Conservation (phyloP, 1,140 invertebrate species). For the Anoplophora glabripennis region DNA sequence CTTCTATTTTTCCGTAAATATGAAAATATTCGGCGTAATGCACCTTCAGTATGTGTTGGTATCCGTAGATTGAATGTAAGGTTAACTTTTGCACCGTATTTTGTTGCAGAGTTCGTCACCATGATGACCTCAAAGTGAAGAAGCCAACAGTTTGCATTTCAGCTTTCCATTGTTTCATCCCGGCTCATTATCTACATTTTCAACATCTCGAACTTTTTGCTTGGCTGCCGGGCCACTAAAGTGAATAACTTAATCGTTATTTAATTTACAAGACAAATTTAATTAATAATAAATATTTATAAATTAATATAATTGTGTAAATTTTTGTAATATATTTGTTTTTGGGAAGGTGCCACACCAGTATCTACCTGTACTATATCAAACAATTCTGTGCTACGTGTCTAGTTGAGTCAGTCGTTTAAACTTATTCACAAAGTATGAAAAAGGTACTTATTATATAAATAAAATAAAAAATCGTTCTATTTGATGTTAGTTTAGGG, state of each 20-base stretch:
- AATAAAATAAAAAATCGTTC: slow-evolving; percentile 24
- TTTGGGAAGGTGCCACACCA: too few species aligned
- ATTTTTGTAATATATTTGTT: slow-evolving; percentile 50
- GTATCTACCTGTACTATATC: slow-evolving; percentile 29
- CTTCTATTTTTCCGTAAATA: too few species aligned
- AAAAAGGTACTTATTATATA: slow-evolving; percentile 35
- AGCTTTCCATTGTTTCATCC: slow-evolving; percentile 54
- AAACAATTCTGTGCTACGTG: slow-evolving; percentile 40
- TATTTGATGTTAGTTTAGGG: slow-evolving; percentile 35
- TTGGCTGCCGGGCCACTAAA: slow-evolving; percentile 47
- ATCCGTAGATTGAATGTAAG: too few species aligned
- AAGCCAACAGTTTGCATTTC: slow-evolving; percentile 52
- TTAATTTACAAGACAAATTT: slow-evolving; percentile 46
- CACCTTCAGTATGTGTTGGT: too few species aligned
- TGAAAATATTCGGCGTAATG: too few species aligned
- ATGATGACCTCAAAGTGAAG: slow-evolving; percentile 98
- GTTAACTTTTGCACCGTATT: too few species aligned
- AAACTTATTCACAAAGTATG: slow-evolving; percentile 45
- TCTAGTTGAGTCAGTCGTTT: slow-evolving; percentile 34
- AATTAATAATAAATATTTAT: slow-evolving; percentile 47
- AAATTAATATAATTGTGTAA: slow-evolving; percentile 49
- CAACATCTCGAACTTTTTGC: slow-evolving; percentile 43
- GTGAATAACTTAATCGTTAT: slow-evolving; percentile 47
- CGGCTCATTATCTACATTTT: slow-evolving; percentile 45
- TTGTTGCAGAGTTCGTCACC: slow-evolving; percentile 92